Base-by-base conservation (phyloP, 2,113 vertebrate genomes). In the Syrrhaptes paradoxus region DNA sequence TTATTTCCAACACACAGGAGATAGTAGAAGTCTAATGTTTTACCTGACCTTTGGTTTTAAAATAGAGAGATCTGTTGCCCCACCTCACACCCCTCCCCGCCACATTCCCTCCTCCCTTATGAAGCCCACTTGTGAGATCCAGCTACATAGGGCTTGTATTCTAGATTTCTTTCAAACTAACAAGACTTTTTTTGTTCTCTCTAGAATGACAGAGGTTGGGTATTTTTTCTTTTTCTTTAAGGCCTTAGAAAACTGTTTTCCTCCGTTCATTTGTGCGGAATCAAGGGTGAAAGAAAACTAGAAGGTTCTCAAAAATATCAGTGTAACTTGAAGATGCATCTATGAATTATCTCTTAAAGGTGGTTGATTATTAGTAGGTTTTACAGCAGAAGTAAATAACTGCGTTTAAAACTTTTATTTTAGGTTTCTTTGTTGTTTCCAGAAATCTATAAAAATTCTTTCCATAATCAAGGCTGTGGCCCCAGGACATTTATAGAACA, bases 31-130 rank as follows among this genome's bases (percentile, higher is more conserved):
- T 78, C 13, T 71, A 31, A 67, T 8, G 5, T 41, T 92, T 82
- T 86, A n/a, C 25, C 36, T 59, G 13, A 72, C 20, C 36, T 8
- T 10, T 54, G 9, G 3, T 75, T 67, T 45, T 59, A 58, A 67
- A 78, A 22, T 10, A 34, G 20, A 31, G n/a, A 57, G 7, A 26
- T 70, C 18, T 11, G 3, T 62, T 85, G 19, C 3, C 32, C 7
- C 11, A 34, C n/a, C 9, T 10, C 8, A n/a, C 4, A 41, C 51
- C 29, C 2, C 4, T 4, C 3, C 2, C 18, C 7, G 41, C 41
- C 41, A 41, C 41, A 13, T 41, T 41, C 41, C 41, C 41, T 41
- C 41, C 41, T 41, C 22, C 13, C 10, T 78, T 75, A 54, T 72
- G 17, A 72, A 67, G 17, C 4, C 28, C 20, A 21, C 13, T 55